Evolutionary conservation across 2,797 vertebrate species (phyloP).

Genomic region (Xiphorhynchus erythropygius): DNA sequence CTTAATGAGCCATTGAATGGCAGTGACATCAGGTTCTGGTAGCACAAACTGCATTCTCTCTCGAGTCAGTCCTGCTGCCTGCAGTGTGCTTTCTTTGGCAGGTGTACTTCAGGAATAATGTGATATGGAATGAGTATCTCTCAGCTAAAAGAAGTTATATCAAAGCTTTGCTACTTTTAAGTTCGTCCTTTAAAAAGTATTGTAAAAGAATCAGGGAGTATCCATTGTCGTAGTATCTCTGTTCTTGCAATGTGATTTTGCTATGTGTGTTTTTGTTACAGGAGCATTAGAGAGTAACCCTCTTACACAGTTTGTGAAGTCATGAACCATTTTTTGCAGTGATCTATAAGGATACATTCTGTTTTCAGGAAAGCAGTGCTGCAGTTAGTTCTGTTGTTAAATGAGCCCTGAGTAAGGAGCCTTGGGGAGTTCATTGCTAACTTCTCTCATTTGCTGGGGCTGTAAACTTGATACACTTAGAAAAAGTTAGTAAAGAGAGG

Average conservation of each 20-base stretch:
- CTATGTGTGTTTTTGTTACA: background rate
- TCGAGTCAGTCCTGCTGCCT: background rate
- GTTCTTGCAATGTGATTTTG: background rate
- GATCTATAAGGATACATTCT: fast-evolving
- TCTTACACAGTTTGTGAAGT: background rate
- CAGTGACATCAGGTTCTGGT: background rate
- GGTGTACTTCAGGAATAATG: background rate
- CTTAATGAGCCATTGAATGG: background rate
- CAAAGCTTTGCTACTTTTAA: background rate
- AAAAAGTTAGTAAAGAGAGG: background rate
- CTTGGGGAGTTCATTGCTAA: background rate
- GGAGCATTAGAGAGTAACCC: background rate
- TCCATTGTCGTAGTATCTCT: background rate
- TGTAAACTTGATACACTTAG: background rate
- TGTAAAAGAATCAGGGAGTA: background rate
- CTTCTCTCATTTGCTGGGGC: fast-evolving
- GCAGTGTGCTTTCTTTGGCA: background rate
- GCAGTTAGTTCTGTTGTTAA: background rate
- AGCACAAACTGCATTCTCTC: fast-evolving
- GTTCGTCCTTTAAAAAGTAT: background rate
- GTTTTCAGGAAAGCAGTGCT: background rate
- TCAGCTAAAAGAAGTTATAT: background rate
- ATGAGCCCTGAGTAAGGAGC: background rate
- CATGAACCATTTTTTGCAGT: fast-evolving
- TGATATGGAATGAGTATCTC: background rate